Evolutionary conservation across 2,888 invertebrate genomes (phyloP), one percentile per base, ranked within the genome.

Genomic region (Plebejus argus): DNA sequence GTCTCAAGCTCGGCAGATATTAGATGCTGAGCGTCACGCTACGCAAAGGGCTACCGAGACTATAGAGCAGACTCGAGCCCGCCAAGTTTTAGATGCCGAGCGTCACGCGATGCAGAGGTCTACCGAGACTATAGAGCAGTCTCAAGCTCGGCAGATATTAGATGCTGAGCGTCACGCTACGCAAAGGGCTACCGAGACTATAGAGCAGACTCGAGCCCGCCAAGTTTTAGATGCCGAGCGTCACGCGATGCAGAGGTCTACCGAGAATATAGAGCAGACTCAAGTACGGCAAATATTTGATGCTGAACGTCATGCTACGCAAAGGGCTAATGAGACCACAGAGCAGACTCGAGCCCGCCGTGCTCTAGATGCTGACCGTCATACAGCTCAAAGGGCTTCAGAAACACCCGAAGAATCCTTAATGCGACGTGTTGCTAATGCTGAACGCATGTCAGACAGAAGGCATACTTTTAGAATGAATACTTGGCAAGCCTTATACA

Each of bases 301-400:
- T 39, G 76, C 39, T 15, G 66, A 76, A 1, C 66, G 66, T 23
- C 39, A 76, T 3, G 76, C 66, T 7, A 23, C 66, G 10, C 15
- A 15, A 3, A 76, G n/a, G n/a, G 58, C 76, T 20, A 12, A 28
- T n/a, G 76, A 76, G 45, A 76, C 58, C 7, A 5, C 8, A 15
- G 18, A 53, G 33, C 75, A 53, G 18, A 35, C 15, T 28, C 28
- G 28, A 4, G 4, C 18, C 15, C 56, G 56, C 3, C 33, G n/a
- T 18, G 23, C 7, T 75, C n/a, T 75, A 53, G 75, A 75, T 33
- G 56, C 75, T 8, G n/a, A 75, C 6, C 75, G 75, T 28, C 56
- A 56, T 33, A 5, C 7, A 56, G 10, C 75, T 53, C 56, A 18
- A 28, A 75, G 12, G 23, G 20, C 75, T 35, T 15, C 58, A 33